Evolutionary conservation across 1,140 invertebrate genomes (phyloP), one percentile per base, ranked within the genome.

Genomic region (Ips typographus): DNA sequence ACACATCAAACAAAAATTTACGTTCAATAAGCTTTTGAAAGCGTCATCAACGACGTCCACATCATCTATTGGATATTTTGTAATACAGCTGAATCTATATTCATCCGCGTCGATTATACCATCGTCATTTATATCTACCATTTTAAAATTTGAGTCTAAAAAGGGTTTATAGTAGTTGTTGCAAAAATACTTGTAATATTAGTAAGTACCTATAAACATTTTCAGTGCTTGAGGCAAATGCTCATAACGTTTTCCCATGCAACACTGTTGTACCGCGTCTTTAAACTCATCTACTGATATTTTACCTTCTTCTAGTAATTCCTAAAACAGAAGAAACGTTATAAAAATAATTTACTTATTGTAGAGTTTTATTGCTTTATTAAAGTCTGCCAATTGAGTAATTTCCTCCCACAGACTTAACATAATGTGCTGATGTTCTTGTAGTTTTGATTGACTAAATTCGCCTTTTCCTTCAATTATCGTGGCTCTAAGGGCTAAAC

Each of bases 231-330:
- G 81, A 2, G 92, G 92, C 78, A 94, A 92, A 58, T 92, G 89
- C n/a, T 86, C 85, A 73, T 90, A 93, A 64, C 85, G 84, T 76
- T 88, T 87, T 2, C 91, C 91, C n/a, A 92, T 84, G 75, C 91
- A 93, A 67, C 87, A 90, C 75, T 88, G 90, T 78, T 92, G 87
- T 0, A 94, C 90, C 2, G 91, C 91, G 71, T 86, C 84, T 79
- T 92, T 93, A 80, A 93, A 94, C 77, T 94, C 92, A 2, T 92
- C 90, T 49, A 88, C 87, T 3, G 90, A 89, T 62, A 93, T 91
- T 75, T 89, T 86, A 38, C 91, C 91, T 78, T 93, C 90, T 91
- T 93, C 79, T 59, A 87, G 83, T 56, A 80, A 75, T 67, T 76
- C 74, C 74, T 76, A 57, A 8, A 68, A 68, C 6, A 22, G 22